phyloP scores from a whole-genome alignment of 2,797 vertebrate species.

The Liparis tanakae region DNA sequence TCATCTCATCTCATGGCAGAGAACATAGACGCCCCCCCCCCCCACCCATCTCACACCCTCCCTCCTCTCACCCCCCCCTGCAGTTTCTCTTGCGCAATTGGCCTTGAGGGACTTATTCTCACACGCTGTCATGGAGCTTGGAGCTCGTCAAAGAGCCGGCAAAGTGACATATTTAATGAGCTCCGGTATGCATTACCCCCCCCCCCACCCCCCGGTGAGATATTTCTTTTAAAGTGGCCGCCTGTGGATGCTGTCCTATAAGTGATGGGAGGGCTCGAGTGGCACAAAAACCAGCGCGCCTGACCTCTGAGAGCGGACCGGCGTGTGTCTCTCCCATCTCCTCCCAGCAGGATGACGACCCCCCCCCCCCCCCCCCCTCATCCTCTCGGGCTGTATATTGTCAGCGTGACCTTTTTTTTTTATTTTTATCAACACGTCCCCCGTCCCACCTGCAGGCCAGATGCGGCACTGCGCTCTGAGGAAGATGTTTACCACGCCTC shows the following conservation, averaged over 20 bases:
- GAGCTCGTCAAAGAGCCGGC: constrained; percentile 66
- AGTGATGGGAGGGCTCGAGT: constrained; percentile 51
- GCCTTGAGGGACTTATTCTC: constrained; percentile 67
- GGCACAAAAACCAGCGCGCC: constrained; percentile 38
- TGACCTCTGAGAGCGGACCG: constrained; percentile 61
- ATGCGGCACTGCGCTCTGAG: constrained; percentile 56
- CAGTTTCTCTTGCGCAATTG: constrained; percentile 63
- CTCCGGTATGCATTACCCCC: constrained; percentile 64
- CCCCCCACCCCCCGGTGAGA: constrained; percentile 52
- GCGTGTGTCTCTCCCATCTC: constrained; percentile 46
- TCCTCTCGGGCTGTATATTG: constrained; percentile 69
- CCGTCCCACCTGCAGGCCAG: constrained; percentile 66
- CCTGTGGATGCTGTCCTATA: constrained; percentile 60
- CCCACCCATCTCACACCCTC: too few relatives aligned
- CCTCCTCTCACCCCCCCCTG: constrained; percentile 42
- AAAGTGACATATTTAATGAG: constrained; percentile 78
- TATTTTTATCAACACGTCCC: constrained; percentile 74
- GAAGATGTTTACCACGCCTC: constrained; percentile 68
- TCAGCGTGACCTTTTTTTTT: constrained; percentile 77
- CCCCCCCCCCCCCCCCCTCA: neutral
- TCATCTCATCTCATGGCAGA: constrained; percentile 60
- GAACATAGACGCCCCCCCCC: constrained; percentile 49
- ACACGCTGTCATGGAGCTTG: constrained; percentile 61
- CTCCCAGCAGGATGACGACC: constrained; percentile 58
- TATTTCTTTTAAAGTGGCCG: constrained; percentile 64